Conservation (phyloP, 2,888 invertebrate species). For the Lymantria dispar region DNA sequence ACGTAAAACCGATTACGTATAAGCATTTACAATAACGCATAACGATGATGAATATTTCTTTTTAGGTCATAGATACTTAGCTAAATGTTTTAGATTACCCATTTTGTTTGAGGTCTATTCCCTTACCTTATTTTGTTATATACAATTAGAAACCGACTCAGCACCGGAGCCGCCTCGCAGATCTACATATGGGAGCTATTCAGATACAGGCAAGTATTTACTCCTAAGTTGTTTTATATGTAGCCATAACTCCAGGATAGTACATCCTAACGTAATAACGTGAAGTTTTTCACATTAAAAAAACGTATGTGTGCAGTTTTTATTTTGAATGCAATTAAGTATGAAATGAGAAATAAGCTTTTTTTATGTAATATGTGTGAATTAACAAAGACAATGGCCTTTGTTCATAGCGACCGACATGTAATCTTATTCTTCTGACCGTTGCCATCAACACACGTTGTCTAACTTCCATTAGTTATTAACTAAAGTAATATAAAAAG, state of each 20-base stretch:
- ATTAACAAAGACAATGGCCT: slow-evolving; percentile 74
- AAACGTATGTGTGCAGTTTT: too few relatives aligned
- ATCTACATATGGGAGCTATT: slow-evolving; percentile 77
- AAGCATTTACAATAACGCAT: slow-evolving; percentile 7
- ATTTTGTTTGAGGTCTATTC: slow-evolving; percentile 43
- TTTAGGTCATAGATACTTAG: slow-evolving; percentile 5
- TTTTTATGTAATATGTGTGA: slow-evolving; percentile 48
- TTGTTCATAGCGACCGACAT: slow-evolving; percentile 65
- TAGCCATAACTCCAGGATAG: too few relatives aligned
- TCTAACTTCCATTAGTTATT: slow-evolving; percentile 15
- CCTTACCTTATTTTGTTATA: slow-evolving; percentile 63
- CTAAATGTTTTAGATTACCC: neutral
- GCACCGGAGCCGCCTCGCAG: slow-evolving; percentile 86
- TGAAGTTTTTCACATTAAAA: too few relatives aligned
- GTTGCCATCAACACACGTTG: slow-evolving; percentile 50
- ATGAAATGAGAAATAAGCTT: slow-evolving; percentile 17
- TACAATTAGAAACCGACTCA: slow-evolving; percentile 82
- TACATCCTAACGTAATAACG: too few relatives aligned
- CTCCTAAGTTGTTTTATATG: neutral
- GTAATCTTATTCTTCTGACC: slow-evolving; percentile 63
- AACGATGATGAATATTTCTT: slow-evolving; percentile 36
- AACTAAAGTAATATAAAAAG: slow-evolving; percentile 7
- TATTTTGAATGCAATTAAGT: too few relatives aligned
- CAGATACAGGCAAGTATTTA: slow-evolving; percentile 80
- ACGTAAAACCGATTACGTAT: too few relatives aligned